A percentile compares a stretch with the other conserved stretches of the same genome.
These are phyloP conservation scores for Mesorhabditis sp. DNA, from an alignment of 2,888 invertebrate genomes.

Conservation along the genomic window DNA sequence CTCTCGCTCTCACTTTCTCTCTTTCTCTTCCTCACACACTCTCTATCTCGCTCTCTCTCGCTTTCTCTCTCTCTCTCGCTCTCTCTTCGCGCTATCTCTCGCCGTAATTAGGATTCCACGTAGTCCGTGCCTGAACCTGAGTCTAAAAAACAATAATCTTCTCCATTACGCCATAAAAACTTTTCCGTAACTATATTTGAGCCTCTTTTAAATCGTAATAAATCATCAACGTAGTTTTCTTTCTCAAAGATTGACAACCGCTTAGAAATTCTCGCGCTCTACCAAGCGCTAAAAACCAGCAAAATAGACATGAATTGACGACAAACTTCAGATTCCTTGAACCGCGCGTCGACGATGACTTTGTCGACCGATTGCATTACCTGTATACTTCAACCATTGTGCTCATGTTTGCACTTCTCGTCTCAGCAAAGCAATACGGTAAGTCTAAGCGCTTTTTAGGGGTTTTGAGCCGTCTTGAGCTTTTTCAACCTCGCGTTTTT, in stretches of 20 bases:
- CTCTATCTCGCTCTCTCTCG: background rate
- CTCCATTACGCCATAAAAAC: too few species aligned
- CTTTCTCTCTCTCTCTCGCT: background rate
- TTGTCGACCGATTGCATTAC: slow-evolving; percentile 56
- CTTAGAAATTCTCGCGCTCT: background rate
- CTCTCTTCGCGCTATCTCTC: background rate
- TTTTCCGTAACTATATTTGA: too few species aligned
- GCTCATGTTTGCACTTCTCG: slow-evolving; percentile 61
- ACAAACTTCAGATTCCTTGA: background rate
- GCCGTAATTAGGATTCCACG: too few species aligned
- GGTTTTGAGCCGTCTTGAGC: too few species aligned
- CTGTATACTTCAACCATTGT: slow-evolving; percentile 56
- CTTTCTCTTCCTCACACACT: background rate
- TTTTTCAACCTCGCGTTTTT: too few species aligned
- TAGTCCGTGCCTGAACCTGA: too few species aligned
- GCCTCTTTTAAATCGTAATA: too few species aligned
- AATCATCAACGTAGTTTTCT: too few species aligned
- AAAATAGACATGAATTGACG: background rate
- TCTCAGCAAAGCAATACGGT: slow-evolving; percentile 62
- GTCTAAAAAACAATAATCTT: too few species aligned
- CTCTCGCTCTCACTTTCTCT: background rate
- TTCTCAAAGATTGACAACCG: background rate
- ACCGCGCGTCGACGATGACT: slow-evolving; percentile 51
- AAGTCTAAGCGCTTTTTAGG: slow-evolving; percentile 8
- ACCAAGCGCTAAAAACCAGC: background rate